Conservation (phyloP, 2,797 vertebrate genomes). For the Meda fulgida region DNA sequence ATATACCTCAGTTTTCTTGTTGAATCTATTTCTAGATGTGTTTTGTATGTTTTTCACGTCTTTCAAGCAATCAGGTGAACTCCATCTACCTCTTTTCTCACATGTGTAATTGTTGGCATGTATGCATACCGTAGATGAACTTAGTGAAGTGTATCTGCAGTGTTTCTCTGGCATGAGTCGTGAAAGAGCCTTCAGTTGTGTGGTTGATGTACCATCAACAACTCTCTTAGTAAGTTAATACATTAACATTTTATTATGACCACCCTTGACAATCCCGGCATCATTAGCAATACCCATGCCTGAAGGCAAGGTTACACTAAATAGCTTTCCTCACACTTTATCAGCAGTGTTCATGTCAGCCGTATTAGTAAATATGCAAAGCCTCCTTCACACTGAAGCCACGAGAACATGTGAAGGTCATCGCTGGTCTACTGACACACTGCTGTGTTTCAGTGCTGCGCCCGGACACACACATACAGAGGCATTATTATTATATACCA, state of each 20-base stretch:
- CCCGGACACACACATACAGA: constrained; percentile 11
- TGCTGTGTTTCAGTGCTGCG: constrained; percentile 24
- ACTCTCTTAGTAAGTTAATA: constrained; percentile 22
- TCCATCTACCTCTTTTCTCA: no score
- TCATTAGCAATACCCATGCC: constrained; percentile 41
- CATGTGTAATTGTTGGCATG: no score
- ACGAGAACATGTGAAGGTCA: constrained; percentile 58
- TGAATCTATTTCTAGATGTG: no score
- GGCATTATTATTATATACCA: not conserved
- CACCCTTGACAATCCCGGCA: constrained; percentile 4
- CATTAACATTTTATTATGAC: constrained; percentile 42
- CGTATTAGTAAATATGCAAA: constrained; percentile 62
- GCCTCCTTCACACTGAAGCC: constrained; percentile 45
- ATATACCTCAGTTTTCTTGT: no score
- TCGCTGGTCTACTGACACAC: constrained; percentile 38
- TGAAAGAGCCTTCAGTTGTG: not conserved
- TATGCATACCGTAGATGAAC: no score
- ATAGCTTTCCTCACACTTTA: constrained; percentile 44
- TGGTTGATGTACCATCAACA: not conserved
- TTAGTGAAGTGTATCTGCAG: no score
- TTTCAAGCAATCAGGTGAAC: no score
- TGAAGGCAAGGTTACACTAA: constrained; percentile 46
- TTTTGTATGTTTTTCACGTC: no score
- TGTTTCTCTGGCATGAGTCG: no score
- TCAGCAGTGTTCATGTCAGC: constrained; percentile 46